A percentile compares a stretch with the other conserved stretches of the same genome.
phyloP scores from a whole-genome alignment of 2,113 vertebrate genomes.

The Pachycephala philippinensis region DNA sequence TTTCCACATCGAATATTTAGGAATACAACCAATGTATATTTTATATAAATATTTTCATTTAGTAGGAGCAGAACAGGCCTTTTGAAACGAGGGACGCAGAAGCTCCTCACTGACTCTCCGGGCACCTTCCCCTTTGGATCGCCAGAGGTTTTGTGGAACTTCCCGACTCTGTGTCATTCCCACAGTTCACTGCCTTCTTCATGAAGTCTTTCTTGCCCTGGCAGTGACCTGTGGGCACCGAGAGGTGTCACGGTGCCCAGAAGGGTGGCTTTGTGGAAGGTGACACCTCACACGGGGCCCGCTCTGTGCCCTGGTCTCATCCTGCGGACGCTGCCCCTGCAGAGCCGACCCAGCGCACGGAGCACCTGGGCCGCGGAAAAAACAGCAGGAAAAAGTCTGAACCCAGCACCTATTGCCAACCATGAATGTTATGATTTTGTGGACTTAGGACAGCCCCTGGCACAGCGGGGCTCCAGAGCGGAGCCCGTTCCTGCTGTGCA shows the following conservation, averaged over 20 bases:
- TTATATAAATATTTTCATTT: not conserved
- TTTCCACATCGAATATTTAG: not conserved
- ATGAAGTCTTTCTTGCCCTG: rapidly evolving
- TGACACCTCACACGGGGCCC: rapidly evolving
- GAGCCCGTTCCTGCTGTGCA: rapidly evolving
- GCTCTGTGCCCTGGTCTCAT: rapidly evolving
- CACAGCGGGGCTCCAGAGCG: rapidly evolving
- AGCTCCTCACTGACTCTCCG: not conserved
- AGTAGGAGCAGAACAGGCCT: not conserved
- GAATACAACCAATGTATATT: not conserved
- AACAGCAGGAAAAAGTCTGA: not conserved
- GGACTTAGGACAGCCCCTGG: not conserved
- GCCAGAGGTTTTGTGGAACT: not conserved
- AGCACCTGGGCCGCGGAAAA: rapidly evolving
- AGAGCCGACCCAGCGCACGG: rapidly evolving
- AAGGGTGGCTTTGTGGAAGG: not conserved
- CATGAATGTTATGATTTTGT: rapidly evolving
- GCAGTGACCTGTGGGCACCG: not conserved
- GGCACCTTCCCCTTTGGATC: not conserved
- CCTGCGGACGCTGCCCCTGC: rapidly evolving
- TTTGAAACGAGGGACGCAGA: not conserved
- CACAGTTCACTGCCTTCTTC: not conserved
- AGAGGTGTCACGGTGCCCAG: rapidly evolving
- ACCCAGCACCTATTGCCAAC: not conserved
- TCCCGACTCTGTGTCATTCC: not conserved